Conservation (phyloP, 2,113 vertebrate species). For the Suncus etruscus region DNA sequence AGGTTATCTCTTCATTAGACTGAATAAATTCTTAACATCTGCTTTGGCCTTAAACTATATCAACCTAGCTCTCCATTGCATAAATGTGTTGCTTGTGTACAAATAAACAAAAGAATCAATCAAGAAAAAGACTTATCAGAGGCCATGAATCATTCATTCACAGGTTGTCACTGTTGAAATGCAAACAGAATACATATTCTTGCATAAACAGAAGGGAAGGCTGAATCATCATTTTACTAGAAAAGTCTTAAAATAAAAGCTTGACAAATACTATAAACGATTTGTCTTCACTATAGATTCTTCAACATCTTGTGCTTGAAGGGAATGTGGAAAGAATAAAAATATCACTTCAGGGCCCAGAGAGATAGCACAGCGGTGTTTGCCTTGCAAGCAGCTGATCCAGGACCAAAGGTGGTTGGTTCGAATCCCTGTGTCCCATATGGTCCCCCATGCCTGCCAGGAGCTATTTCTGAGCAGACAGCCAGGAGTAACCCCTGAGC, state of each 20-base stretch:
- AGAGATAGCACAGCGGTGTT: too few species aligned
- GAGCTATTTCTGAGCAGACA: too few species aligned
- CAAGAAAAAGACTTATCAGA: conserved; percentile 46
- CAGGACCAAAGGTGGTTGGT: too few species aligned
- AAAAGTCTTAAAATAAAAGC: conserved; percentile 12
- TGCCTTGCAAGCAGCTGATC: too few species aligned
- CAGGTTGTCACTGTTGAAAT: conserved; percentile 41
- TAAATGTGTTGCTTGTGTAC: conserved; percentile 37
- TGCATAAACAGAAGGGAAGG: background rate
- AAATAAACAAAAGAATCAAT: conserved; percentile 50
- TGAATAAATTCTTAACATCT: conserved; percentile 60
- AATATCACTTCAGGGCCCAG: too few species aligned
- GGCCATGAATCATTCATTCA: conserved; percentile 45
- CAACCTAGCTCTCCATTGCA: background rate
- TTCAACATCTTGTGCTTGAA: conserved; percentile 1
- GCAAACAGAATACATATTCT: conserved; percentile 21
- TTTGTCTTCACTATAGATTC: background rate
- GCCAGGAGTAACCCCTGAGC: too few species aligned
- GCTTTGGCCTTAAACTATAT: conserved; percentile 27
- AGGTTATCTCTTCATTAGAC: conserved; percentile 2
- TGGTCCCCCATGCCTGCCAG: too few species aligned
- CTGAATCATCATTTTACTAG: background rate
- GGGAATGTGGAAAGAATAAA: conserved; percentile 44
- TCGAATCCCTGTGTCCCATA: too few species aligned
- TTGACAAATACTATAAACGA: conserved; percentile 52